Base-by-base conservation (phyloP, 2,888 invertebrate genomes). In the Agrilus cyanescens region DNA sequence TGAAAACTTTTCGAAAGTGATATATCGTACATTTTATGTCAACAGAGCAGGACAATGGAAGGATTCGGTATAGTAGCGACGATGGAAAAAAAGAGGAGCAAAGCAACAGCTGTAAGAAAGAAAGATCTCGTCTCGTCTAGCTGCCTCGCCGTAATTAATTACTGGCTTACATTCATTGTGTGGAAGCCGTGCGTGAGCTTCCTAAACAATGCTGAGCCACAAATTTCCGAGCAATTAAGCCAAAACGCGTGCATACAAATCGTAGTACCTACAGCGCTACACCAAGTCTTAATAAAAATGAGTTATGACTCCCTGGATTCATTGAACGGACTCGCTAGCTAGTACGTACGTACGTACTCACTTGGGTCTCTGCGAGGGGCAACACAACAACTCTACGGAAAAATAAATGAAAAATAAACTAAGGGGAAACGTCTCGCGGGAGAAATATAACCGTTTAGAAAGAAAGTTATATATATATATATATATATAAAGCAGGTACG, bases 221-320 rank as follows among this genome's bases (percentile, higher is more conserved):
- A 47, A 48, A 31, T 49, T 51, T 51, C 51, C 49, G 39, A 46
- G 48, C 51, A 51, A 51, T 51, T 51, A 46, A 49, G 43, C 46
- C 30, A 37, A 14, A 37, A 34, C 41, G 40, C 35, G 38, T 38
- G 39, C 35, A 43, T 36, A 34, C 41, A 36, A 30, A 25, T 16
- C 35, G 30, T 46, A 41, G 47, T 45, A 47, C 47, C 46, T 49
- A 43, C 43, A 49, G 37, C 43, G n/a, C n/a, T n/a, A n/a, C n/a
- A n/a, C n/a, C n/a, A 14, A 25, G 25, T 25, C 25, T 25, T 25
- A 25, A 8, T 25, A 25, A 8, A 25, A 25, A 25, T 25, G 25
- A 25, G 10, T 25, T 25, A 25, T 25, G 25, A 25, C 10, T 25
- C 25, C 25, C 25, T 10, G 10, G 25, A 25, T 10, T 10, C 25